Evolutionary conservation across 2,797 vertebrate genomes (phyloP).

Genomic region (Pangasius djambal): DNA sequence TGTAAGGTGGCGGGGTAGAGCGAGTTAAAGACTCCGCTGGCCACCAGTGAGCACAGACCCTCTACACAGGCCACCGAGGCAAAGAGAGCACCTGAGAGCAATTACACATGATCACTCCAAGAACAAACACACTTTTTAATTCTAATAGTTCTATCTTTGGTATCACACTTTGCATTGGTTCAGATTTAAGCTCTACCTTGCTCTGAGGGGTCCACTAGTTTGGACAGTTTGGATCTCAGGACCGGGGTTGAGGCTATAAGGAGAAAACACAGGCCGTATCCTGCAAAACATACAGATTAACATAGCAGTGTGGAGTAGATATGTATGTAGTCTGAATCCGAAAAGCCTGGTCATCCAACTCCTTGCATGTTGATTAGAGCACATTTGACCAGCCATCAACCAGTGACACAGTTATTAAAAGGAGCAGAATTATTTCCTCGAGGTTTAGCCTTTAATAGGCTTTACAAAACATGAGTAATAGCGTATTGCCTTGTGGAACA

Average conservation of each 20-base stretch:
- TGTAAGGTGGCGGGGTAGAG: conserved; percentile 87
- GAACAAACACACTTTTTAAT: conserved; percentile 8
- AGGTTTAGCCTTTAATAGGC: neutral
- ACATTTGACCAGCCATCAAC: neutral
- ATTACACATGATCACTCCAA: neutral
- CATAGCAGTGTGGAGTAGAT: neutral
- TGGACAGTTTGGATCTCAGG: conserved; percentile 92
- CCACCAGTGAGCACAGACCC: conserved; percentile 80
- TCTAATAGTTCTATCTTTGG: neutral
- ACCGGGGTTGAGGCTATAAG: conserved; percentile 86
- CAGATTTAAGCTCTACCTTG: conserved; percentile 80
- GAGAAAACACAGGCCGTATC: conserved; percentile 88
- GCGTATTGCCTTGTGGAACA: neutral
- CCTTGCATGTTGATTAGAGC: neutral
- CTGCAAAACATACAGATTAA: conserved; percentile 65
- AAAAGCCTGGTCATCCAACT: neutral
- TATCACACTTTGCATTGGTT: neutral
- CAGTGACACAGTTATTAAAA: neutral
- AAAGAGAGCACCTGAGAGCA: conserved; percentile 85
- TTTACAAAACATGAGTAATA: neutral
- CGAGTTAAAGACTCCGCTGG: conserved; percentile 86
- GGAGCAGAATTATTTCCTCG: neutral
- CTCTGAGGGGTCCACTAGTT: conserved; percentile 83
- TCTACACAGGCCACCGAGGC: conserved; percentile 89
- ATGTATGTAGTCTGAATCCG: neutral